Evolutionary conservation across 2,113 vertebrate genomes (phyloP).

Genomic region (Eretmochelys imbricata): DNA sequence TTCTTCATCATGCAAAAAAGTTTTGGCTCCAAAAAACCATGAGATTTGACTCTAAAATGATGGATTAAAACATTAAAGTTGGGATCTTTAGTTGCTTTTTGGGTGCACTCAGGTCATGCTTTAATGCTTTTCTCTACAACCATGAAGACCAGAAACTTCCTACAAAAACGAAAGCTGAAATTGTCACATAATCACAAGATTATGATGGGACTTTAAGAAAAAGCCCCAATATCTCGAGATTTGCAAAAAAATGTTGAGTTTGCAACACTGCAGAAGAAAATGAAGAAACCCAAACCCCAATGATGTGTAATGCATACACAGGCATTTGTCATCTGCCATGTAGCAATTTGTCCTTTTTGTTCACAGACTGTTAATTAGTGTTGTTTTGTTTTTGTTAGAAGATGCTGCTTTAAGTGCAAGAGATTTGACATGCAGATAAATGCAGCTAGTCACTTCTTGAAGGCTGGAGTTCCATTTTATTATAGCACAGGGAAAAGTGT

Average conservation of each 20-base stretch:
- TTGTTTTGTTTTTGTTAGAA: neutral
- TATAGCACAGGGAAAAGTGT: neutral
- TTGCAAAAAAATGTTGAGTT: neutral
- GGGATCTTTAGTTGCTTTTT: neutral
- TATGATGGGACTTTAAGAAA: neutral
- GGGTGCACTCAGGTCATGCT: neutral
- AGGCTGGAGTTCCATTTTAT: neutral
- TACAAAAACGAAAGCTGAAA: neutral
- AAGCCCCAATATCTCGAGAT: neutral
- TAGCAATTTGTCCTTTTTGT: neutral
- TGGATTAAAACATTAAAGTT: neutral
- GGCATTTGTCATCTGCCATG: neutral
- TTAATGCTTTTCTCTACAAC: neutral
- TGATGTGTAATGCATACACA: neutral
- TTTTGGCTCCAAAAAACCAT: neutral
- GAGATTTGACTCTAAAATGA: neutral
- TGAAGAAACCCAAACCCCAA: neutral
- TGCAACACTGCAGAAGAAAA: neutral
- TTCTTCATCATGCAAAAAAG: neutral
- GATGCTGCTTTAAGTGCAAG: neutral
- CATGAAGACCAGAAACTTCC: neutral
- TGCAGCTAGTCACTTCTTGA: neutral
- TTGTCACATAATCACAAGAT: neutral
- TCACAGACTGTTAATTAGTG: neutral
- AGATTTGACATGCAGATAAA: neutral